These are phyloP conservation scores for Trialeurodes vaporariorum DNA, from an alignment of 1,140 invertebrate species.

Conservation along the genomic window DNA sequence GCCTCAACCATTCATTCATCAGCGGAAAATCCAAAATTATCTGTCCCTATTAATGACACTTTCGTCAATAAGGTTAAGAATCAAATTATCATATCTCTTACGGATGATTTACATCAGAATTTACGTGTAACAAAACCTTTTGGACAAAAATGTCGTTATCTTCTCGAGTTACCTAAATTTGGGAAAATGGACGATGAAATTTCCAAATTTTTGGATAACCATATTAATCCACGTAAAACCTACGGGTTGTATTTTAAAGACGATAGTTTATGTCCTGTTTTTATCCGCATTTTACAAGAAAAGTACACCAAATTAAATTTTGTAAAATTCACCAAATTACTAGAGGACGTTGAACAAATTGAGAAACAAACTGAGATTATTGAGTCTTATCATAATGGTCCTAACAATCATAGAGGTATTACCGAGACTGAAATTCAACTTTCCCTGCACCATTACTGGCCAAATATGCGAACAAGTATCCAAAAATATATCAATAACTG, in stretches of 20 bases:
- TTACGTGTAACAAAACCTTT: too few relatives aligned
- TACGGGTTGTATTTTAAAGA: too few relatives aligned
- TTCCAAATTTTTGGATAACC: too few relatives aligned
- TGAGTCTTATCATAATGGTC: background rate
- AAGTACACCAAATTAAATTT: too few relatives aligned
- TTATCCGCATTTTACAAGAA: too few relatives aligned
- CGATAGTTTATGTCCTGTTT: too few relatives aligned
- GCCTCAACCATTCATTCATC: too few relatives aligned
- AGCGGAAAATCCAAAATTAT: background rate
- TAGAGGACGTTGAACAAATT: background rate
- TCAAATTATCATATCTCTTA: slow-evolving; percentile 3
- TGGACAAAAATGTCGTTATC: too few relatives aligned
- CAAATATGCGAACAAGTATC: background rate
- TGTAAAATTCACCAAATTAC: background rate
- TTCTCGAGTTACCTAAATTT: too few relatives aligned
- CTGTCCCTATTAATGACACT: background rate
- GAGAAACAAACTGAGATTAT: background rate
- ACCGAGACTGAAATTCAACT: background rate
- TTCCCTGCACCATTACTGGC: slow-evolving; percentile 4
- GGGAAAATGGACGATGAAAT: too few relatives aligned
- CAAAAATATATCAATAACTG: slow-evolving; percentile 1
- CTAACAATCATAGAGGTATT: slow-evolving; percentile 1
- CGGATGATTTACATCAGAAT: too few relatives aligned
- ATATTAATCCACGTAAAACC: too few relatives aligned
- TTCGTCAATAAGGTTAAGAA: background rate